phyloP scores from a whole-genome alignment of 2,113 vertebrate species.

The Psammodynastes pulverulentus region DNA sequence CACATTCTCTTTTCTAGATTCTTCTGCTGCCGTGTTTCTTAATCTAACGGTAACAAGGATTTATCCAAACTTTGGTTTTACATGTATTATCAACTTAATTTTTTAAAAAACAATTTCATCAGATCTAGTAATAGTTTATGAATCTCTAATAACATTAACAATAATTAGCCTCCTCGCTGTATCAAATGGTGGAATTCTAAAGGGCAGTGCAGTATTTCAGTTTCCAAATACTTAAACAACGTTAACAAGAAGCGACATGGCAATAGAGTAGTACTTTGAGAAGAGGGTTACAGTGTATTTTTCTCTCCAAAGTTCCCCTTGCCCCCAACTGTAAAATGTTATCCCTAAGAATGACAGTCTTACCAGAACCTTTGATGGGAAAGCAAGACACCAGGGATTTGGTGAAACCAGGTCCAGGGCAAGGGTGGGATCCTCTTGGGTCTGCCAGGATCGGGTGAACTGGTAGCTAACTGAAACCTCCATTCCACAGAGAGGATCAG shows the following conservation, averaged over 20 bases:
- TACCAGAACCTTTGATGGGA: neutral
- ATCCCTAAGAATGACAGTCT: neutral
- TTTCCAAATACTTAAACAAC: neutral
- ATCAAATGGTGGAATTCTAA: neutral
- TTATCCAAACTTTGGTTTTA: neutral
- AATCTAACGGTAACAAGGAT: neutral
- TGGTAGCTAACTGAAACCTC: too few species aligned
- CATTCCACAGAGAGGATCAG: too few species aligned
- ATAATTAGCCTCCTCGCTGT: neutral
- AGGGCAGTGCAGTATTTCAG: neutral
- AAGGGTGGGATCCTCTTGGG: too few species aligned
- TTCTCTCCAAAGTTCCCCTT: neutral
- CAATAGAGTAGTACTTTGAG: too few species aligned
- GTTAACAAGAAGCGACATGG: neutral
- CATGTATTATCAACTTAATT: neutral
- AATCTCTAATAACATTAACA: neutral
- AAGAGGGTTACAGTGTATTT: neutral
- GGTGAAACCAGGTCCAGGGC: neutral
- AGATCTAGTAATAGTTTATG: neutral
- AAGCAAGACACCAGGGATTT: neutral
- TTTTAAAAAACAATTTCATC: neutral
- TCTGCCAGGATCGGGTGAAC: too few species aligned
- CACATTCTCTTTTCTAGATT: neutral
- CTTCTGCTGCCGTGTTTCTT: neutral
- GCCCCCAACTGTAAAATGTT: neutral